Conservation (phyloP, 2,113 vertebrate genomes). For the Symphodus melops region DNA sequence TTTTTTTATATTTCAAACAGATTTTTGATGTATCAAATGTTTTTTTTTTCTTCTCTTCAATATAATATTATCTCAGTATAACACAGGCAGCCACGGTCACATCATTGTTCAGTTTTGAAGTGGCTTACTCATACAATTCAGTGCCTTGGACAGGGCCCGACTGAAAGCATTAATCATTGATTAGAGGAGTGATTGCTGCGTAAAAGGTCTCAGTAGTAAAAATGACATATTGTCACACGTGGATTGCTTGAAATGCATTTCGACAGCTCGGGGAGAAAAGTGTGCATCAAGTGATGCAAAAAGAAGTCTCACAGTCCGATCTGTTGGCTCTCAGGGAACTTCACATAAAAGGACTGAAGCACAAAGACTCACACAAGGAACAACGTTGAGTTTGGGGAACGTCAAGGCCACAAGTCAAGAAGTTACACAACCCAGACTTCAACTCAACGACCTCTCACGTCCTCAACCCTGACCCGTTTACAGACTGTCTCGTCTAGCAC, state of each 20-base stretch:
- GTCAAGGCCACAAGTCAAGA: slow-evolving; percentile 10
- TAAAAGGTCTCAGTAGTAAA: slow-evolving; percentile 4
- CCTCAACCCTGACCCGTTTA: not conserved
- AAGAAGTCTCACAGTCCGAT: not conserved
- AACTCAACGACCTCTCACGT: slow-evolving; percentile 26
- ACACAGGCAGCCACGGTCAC: not conserved
- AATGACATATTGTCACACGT: slow-evolving; percentile 3
- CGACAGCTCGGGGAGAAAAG: not conserved
- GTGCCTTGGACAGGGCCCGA: not conserved
- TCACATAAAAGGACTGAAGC: not conserved
- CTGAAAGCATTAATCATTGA: slow-evolving; percentile 16
- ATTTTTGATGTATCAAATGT: slow-evolving; percentile 1
- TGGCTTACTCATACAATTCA: slow-evolving; percentile 11
- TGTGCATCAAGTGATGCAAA: not conserved
- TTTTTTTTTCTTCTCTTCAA: not conserved
- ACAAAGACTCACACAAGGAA: not conserved
- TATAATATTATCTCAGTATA: slow-evolving; percentile 1
- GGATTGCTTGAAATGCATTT: not conserved
- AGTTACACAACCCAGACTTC: slow-evolving; percentile 23
- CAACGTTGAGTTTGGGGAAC: slow-evolving; percentile 11
- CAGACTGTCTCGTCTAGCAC: slow-evolving; percentile 25
- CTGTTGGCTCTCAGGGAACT: not conserved
- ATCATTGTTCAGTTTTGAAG: slow-evolving; percentile 21
- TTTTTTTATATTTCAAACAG: slow-evolving; percentile 14
- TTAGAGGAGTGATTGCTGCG: not conserved